Percentiles rank a stretch among this genome's conserved stretches.
These are phyloP conservation scores for Polypedilum vanderplanki DNA, from an alignment of 1,140 invertebrate species.

Conservation along the genomic window DNA sequence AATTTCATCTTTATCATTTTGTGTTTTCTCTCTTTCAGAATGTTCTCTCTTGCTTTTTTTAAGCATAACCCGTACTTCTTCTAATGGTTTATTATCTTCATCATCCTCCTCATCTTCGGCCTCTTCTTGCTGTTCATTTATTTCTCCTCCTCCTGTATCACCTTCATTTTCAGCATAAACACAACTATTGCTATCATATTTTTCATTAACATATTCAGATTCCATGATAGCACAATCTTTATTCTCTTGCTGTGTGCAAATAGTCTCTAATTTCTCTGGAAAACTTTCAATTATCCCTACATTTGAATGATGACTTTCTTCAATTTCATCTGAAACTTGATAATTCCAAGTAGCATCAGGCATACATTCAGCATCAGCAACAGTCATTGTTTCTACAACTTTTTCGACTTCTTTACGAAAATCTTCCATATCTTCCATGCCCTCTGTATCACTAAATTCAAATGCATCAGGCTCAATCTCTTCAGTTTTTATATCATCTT, in stretches of 20 bases:
- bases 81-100: neutral
- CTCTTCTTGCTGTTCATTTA: neutral
- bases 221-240: neutral
- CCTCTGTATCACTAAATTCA: conserved; percentile 75
- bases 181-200: neutral
- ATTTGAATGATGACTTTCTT: neutral
- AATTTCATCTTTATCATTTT: conserved; percentile 25
- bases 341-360: conserved; percentile 9
- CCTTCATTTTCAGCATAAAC: neutral
- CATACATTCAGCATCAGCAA: neutral
- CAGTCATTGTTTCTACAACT: conserved; percentile 33
- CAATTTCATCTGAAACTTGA: neutral
- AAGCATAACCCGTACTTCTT: neutral
- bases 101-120: neutral
- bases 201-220: too few relatives aligned
- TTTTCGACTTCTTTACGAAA: conserved; percentile 59
- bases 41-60: neutral
- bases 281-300: neutral
- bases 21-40: conserved; percentile 34
- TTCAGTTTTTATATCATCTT: conserved; percentile 25
- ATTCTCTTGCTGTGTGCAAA: neutral
- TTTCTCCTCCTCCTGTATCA: neutral
- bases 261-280: neutral
- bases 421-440: conserved; percentile 63
- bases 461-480: neutral